These are phyloP conservation scores for Sinosuthora webbiana DNA, from an alignment of 2,113 vertebrate genomes.

Conservation along the genomic window DNA sequence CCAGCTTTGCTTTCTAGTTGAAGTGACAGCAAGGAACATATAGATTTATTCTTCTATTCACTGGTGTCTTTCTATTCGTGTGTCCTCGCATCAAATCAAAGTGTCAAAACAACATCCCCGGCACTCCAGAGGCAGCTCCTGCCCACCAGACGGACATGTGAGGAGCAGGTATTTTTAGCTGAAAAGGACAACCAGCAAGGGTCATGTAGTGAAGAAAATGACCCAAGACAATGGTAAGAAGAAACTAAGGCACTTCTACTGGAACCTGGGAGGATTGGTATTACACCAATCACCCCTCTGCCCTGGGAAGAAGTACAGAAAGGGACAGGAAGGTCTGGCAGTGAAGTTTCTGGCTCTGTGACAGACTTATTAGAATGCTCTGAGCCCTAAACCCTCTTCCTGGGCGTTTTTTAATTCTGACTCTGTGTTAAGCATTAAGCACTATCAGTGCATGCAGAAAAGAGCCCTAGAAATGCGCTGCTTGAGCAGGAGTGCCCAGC, in stretches of 20 bases:
- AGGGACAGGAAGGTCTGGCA: not conserved
- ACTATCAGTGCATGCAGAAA: not conserved
- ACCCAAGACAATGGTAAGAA: not conserved
- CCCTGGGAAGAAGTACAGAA: not conserved
- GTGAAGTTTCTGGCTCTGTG: not conserved
- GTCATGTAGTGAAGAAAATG: not conserved
- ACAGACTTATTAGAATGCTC: not conserved
- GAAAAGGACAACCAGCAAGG: not conserved
- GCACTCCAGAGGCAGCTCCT: not conserved
- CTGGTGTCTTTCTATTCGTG: not conserved
- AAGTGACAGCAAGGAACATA: conserved; percentile 7
- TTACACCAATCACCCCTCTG: not conserved
- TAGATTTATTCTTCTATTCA: conserved; percentile 35
- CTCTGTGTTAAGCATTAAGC: not conserved
- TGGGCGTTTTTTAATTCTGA: not conserved
- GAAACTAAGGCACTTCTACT: not conserved
- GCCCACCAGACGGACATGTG: not conserved
- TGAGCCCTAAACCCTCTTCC: not conserved
- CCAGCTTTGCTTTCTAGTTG: conserved; percentile 16
- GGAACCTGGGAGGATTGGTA: not conserved
- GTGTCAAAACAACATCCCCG: not conserved
- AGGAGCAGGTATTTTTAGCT: not conserved
- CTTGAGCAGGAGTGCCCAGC: not conserved
- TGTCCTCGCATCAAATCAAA: conserved; percentile 9
- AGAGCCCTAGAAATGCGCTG: not conserved